Evolutionary conservation across 2,113 vertebrate genomes (phyloP), one percentile per base, ranked within the genome.

Genomic region (Odocoileus hemionus): DNA sequence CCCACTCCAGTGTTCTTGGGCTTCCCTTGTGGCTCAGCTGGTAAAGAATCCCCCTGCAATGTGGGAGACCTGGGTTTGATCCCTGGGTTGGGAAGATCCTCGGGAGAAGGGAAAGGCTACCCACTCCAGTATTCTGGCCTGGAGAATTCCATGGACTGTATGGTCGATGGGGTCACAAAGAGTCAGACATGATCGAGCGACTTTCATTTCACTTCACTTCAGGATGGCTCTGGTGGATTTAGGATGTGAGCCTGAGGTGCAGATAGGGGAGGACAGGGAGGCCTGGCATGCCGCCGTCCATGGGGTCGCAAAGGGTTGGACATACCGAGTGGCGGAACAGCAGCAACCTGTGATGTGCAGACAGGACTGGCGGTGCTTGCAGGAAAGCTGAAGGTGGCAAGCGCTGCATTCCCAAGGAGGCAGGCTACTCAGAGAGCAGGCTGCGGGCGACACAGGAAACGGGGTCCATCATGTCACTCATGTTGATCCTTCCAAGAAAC

Each of bases 361-460:
- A 28, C 28, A 80, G 76, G 79, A 26, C 54, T 26, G 0, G 2
- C 1, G 0, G 6, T 1, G 12, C 19, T 36, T 19, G 43, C 5
- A 2, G 4, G 58, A 55, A 57, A 15, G 50, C 45, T 0, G 76
- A 9, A n/a, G 39, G 64, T 7, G 12, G n/a, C 11, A 9, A 2
- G 5, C 0, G 8, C 2, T 1, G 36, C 11, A 1, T 8, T 30
- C 23, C 28, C 2, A 12, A 25, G 11, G 50, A 17, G 6, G 1
- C 25, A 16, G 50, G 13, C 5, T 1, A 3, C 2, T 26, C 26
- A 1, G 30, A 6, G 39, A 7, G 33, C 26, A n/a, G 55, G 26
- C 47, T 28, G 7, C 0, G 0, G 3, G 60, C 0, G 0, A 64
- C 30, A 3, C 1, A 6, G 86, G 25, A 25, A n/a, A 30, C 0